Base-by-base conservation (phyloP, 2,888 invertebrate species). In the Gandaritis pyraliata region DNA sequence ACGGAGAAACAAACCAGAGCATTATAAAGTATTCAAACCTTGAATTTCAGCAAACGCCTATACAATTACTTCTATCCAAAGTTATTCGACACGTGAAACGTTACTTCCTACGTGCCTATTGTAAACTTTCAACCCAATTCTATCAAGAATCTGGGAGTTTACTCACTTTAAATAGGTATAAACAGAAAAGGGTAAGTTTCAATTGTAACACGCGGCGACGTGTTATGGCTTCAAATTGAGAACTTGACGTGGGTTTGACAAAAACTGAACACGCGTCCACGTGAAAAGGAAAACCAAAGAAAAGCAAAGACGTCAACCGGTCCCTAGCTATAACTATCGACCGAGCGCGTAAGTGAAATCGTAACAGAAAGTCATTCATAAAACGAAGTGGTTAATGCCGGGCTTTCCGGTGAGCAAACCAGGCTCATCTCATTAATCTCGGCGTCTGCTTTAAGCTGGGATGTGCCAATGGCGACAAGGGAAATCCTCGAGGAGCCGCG, bases 351-450 rank as follows among this genome's bases (percentile, higher is more conserved):
- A 66, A 69, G 66, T 68, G 63, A 69, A 69, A 67, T 65, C 64
- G 64, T 62, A 73, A 71, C 70, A 71, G 69, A 69, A 70, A 73
- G 70, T 74, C 71, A 76, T 77, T 79, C 71, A 75, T 73, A 76
- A 72, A 72, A 52, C 61, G 62, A 70, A 76, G 68, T 73, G 77
- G 74, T 72, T 75, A 72, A 74, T 65, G 70, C 65, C 60, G 68
- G 66, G 71, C 70, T 68, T 71, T 69, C 70, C 68, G 70, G 71
- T 66, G 63, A 64, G 66, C 71, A 72, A 77, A 77, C 74, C 70
- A 78, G 80, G 80, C 82, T 82, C 85, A 84, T 84, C 85, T 81
- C 85, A 87, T 89, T 90, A 91, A 92, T 91, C 90, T 85, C 86
- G 87, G 90, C 81, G 82, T 86, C 82, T 70, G 77, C 81, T 83